A percentile compares a stretch with the other conserved stretches of the same genome.
Conservation (phyloP, 1,140 invertebrate species). For the Philotrypesis tridentata region DNA sequence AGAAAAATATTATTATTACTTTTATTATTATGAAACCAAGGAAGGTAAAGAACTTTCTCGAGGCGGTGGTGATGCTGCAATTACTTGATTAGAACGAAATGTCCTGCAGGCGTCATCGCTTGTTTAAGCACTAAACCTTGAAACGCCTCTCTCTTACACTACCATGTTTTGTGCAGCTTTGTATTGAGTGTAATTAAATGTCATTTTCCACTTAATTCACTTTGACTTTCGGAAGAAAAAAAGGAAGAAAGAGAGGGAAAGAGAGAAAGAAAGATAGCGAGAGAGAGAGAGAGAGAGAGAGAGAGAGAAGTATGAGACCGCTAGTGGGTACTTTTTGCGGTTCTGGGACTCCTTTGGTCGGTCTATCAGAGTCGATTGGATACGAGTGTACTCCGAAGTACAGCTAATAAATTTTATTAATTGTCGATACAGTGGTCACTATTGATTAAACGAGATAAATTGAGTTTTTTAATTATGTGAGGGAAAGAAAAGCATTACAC, state of each 20-base stretch:
- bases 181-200: neutral
- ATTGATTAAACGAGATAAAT: neutral
- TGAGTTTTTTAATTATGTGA: neutral
- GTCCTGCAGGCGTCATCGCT: neutral
- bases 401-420: neutral
- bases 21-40: too few relatives aligned
- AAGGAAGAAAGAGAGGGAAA: too few relatives aligned
- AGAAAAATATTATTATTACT: neutral
- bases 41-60: neutral
- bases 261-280: too few relatives aligned
- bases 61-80: neutral
- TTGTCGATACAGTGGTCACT: neutral
- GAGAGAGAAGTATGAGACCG: neutral
- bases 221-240: neutral
- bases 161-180: neutral
- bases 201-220: neutral
- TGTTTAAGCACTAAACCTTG: neutral
- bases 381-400: neutral
- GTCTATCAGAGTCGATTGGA: neutral
- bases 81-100: conserved; percentile 14
- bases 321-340: neutral
- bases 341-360: neutral
- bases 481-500: too few relatives aligned
- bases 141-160: neutral
- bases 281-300: too few relatives aligned